phyloP scores from a whole-genome alignment of 1,140 invertebrate species.

The Lordiphosa collinella region DNA sequence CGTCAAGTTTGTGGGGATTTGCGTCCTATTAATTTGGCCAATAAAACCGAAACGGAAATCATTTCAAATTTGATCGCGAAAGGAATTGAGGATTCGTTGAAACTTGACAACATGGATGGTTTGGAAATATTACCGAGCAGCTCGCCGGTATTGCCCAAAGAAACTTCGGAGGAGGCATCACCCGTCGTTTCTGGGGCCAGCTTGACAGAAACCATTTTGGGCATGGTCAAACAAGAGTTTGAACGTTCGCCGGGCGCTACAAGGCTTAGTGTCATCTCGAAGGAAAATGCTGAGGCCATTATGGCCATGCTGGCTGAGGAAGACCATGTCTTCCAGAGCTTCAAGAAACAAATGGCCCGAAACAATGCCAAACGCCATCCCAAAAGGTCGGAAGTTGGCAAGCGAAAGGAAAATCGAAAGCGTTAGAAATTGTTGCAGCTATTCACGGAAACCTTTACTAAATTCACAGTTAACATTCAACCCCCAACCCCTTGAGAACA shows the following conservation, averaged over 20 bases:
- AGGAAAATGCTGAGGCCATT: conserved; percentile 6
- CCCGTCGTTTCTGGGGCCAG: no score
- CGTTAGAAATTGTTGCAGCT: neutral
- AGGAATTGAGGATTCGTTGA: no score
- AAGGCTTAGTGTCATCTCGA: neutral
- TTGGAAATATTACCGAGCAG: no score
- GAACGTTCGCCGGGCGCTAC: neutral
- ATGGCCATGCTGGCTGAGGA: conserved; percentile 21
- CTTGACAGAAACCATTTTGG: conserved; percentile 2
- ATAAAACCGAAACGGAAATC: neutral
- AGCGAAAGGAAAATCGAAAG: neutral
- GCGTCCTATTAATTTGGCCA: conserved; percentile 18
- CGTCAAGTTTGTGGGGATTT: conserved; percentile 22
- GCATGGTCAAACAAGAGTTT: conserved; percentile 2
- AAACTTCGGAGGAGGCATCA: no score
- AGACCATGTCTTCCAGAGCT: neutral
- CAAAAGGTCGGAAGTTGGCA: neutral
- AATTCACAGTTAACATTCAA: conserved; percentile 2
- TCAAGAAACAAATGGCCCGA: no score
- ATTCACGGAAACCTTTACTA: conserved; percentile 1
- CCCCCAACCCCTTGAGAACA: neutral
- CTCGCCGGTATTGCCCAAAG: no score
- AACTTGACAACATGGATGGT: no score
- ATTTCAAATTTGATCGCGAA: neutral
- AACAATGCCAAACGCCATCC: neutral